A percentile compares a stretch with the other conserved stretches of the same genome.
phyloP scores from a whole-genome alignment of 1,140 invertebrate genomes.

The Mactra quadrangularis region DNA sequence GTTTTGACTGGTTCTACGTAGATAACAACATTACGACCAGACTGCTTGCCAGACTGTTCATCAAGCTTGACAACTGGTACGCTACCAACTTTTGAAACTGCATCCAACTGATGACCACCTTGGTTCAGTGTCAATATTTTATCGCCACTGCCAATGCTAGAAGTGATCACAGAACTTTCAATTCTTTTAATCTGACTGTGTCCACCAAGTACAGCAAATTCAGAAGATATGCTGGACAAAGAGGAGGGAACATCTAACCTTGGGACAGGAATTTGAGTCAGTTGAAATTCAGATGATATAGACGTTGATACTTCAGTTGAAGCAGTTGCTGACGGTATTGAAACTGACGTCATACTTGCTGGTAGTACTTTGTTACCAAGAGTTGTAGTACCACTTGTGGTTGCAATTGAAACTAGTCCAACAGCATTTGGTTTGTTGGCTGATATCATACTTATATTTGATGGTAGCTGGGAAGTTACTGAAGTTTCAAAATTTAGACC shows the following conservation, averaged over 20 bases:
- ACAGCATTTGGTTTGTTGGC: too few species aligned
- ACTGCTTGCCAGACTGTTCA: not conserved
- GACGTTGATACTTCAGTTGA: too few species aligned
- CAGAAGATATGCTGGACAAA: conserved; percentile 20
- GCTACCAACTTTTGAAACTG: conserved; percentile 2
- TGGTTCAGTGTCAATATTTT: conserved; percentile 16
- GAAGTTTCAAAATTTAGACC: not conserved
- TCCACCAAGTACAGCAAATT: not conserved
- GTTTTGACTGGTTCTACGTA: conserved; percentile 62
- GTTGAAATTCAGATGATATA: not conserved
- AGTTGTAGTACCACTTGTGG: too few species aligned
- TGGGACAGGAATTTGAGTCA: conserved; percentile 34
- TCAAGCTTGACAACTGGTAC: not conserved
- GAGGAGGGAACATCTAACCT: conserved; percentile 7
- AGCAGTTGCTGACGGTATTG: too few species aligned
- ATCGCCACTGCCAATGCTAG: not conserved
- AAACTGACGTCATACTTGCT: too few species aligned
- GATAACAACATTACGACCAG: conserved; percentile 32
- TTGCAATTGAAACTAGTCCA: too few species aligned
- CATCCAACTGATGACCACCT: conserved; percentile 13
- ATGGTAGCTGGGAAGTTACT: too few species aligned
- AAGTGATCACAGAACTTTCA: too few species aligned
- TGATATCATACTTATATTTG: too few species aligned
- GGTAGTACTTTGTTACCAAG: too few species aligned
- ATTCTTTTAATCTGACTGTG: too few species aligned